Evolutionary conservation across 2,888 invertebrate genomes (phyloP), one percentile per base, ranked within the genome.

Genomic region (Chrysina gloriosa): DNA sequence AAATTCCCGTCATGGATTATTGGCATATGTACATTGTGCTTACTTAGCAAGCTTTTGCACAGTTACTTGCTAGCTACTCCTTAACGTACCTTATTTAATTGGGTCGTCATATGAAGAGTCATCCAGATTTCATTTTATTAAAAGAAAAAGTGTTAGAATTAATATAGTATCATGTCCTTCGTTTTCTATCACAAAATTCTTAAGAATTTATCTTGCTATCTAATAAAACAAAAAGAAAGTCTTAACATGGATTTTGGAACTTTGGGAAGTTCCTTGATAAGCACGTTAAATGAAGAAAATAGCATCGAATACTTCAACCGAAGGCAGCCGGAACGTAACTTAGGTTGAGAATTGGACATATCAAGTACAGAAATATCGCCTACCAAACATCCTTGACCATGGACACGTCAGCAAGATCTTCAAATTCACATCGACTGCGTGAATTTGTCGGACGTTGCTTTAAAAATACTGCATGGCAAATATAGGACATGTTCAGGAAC

Each of bases 351-450:
- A 4, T 4, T 52, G 7, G 52, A 36, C 14, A 45, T 47, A 23
- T 47, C 58, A 4, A 58, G 66, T 5, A 11, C 47, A 58, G 25
- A 6, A 34, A 58, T 19, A 47, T 58, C 23, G 19, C 47, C 9
- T 34, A 45, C 14, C 25, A 21, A 11, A 7, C 58, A 19, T 61
- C 58, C 27, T 42, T 45, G n/a, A 42, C 14, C 1, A 21, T 61
- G n/a, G 21, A 61, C 39, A n/a, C 58, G 58, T 9, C 42, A 42
- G 29, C 42, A 61, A 2, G 29, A 27, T 42, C 29, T 72, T 7
- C 70, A 72, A 65, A 63, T 72, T 3, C 65, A 56, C 25, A 27
- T 72, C 3, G 68, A 69, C 25, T 50, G 45, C 11, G 29, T 72
- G 4, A 29, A 67, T 1, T 31, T 72, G 19, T 65, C 68, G 7